Base-by-base conservation (phyloP, 2,113 vertebrate species). In the Hippopotamus amphibius region DNA sequence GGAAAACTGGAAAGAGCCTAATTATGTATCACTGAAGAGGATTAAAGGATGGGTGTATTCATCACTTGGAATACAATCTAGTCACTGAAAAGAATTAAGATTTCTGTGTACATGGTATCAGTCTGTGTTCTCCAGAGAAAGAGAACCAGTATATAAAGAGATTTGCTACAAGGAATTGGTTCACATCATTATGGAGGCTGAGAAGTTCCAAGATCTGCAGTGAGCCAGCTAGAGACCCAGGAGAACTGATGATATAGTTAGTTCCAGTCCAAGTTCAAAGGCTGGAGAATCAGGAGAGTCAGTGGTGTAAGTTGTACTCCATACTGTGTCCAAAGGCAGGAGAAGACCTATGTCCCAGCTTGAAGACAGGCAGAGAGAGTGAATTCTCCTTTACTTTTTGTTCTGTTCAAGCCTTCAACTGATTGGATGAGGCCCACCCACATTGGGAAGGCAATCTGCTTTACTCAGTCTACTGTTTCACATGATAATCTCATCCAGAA, bases 51-150 rank as follows among this genome's bases (percentile, higher is more conserved):
- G n/a, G n/a, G n/a, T 37, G 63, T 22, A 53, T 53, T 80, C 50
- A 93, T 83, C 65, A 33, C n/a, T 43, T 81, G 46, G 81, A 57
- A 88, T 48, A 76, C 13, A 96, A 43, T 72, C 79, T 87, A 24
- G 30, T 76, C 26, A 81, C 24, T 92, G 50, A 48, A 89, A 92
- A 94, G 16, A 84, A 82, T 76, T 33, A 65, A 91, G 33, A 50
- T 80, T 50, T 85, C 46, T 79, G 22, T 80, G 50, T 68, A 48
- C 10, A 68, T 50, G 66, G 33, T 79, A 63, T 55, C 43, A 46
- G 15, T 63, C 30, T 30, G 12, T 61, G 26, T 92, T 85, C 28
- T 19, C 46, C 48, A 96, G 48, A 89, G 65, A 92, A 91, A 74
- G 24, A 66, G 65, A 92, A 72, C 46, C 50, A 30, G 82, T 30